Base-by-base conservation (phyloP, 2,797 vertebrate genomes). In the Melanotaenia pygmaea region DNA sequence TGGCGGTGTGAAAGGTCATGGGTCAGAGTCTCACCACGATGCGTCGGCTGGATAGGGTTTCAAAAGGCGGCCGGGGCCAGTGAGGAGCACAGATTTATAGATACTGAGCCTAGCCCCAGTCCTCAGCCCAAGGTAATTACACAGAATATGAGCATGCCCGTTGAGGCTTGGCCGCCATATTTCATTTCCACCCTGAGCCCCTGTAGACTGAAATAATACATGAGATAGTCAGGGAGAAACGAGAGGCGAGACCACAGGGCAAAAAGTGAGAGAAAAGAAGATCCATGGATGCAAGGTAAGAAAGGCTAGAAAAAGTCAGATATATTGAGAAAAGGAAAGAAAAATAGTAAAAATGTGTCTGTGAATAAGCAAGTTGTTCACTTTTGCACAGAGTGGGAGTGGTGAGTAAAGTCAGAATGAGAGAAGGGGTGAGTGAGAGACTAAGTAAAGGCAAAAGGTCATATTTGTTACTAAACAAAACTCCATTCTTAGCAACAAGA, bases 391-490 rank as follows among this genome's bases (percentile, higher is more conserved):
- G 56, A 72, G 68, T 64, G 34, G 58, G 35, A 74, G 24, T 28
- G 43, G 35, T 32, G 16, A 60, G 30, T 40, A 82, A 80, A 82
- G 81, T 76, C 67, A 74, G 70, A 77, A 72, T 74, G 70, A 75
- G 68, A 77, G 68, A 61, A 45, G 16, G 57, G 59, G 51, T 50
- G 67, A 79, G 73, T 4, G n/a, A 45, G 3, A 82, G 78, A 85
- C 65, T 24, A 38, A 84, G 67, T 78, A 40, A 64, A 84, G 78
- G 81, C 86, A 88, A 83, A 90, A 90, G 90, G 92, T 93, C 91
- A 93, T 93, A 89, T 96, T 96, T 96, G 93, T 96, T 96, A 95
- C 93, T 86, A 96, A 96, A 96, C 94, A 95, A 91, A 95, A 95
- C 94, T 91, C 93, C 91, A 91, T 95, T 94, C 94, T 89, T 93